These are phyloP conservation scores for Limulus polyphemus DNA, from an alignment of 2,888 invertebrate genomes.

Conservation along the genomic window DNA sequence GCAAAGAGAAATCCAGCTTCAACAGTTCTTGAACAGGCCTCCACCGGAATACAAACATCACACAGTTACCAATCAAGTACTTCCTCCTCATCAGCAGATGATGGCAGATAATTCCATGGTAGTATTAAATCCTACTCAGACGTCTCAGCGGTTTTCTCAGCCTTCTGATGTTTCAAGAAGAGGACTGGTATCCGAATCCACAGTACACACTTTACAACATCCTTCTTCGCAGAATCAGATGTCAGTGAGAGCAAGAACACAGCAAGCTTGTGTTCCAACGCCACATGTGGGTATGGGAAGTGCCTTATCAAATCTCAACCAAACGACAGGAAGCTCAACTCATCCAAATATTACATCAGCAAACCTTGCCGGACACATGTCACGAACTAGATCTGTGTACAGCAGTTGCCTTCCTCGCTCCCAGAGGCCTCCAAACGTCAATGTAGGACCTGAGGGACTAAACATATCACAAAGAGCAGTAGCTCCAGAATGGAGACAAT, in stretches of 20 bases:
- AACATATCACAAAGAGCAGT: constrained; percentile 40
- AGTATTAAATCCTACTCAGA: neutral
- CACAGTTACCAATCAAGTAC: neutral
- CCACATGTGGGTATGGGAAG: neutral
- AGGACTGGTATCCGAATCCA: neutral
- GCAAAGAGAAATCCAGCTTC: no score
- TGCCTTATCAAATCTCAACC: no score
- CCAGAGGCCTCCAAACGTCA: constrained; percentile 47
- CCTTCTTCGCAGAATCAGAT: neutral
- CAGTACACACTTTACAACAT: neutral
- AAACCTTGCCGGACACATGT: neutral
- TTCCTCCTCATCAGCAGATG: neutral
- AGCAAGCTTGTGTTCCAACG: neutral
- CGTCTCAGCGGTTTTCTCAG: neutral
- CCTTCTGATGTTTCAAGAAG: neutral
- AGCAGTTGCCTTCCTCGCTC: constrained; percentile 32
- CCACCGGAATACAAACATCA: neutral
- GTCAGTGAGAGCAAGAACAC: neutral
- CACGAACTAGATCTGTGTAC: neutral
- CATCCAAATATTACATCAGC: no score
- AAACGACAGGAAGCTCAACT: no score
- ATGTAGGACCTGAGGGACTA: constrained; percentile 44
- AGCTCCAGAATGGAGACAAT: constrained; percentile 40
- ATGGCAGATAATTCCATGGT: neutral
- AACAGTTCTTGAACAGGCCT: neutral